Evolutionary conservation across 2,113 vertebrate genomes (phyloP), one percentile per base, ranked within the genome.

Genomic region (Rhynchopsitta pachyrhyncha): DNA sequence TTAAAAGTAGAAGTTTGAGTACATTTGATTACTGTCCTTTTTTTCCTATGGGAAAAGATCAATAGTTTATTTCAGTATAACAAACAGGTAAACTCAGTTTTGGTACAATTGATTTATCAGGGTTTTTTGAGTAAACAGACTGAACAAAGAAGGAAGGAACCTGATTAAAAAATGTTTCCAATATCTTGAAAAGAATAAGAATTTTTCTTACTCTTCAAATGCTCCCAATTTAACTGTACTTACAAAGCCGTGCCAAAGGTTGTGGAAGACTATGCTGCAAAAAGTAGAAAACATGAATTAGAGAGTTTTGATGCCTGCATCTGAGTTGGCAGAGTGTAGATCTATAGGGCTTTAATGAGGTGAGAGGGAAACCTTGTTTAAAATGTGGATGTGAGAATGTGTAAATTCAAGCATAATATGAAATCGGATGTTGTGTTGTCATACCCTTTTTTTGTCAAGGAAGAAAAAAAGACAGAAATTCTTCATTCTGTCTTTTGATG

Each of bases 341-440:
- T 39, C 91, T 98, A 25, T 98, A 96, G 90, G 94, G 97, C 87
- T 98, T 97, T 93, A 98, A 98, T 52, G 88, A 97, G 81, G 69
- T 96, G 86, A 91, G 37, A 11, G n/a, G 33, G 62, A 93, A 60
- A 44, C n/a, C 53, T 93, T 70, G 82, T 94, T 66, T 96, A 97
- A 91, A 97, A 94, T 35, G 74, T 98, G 74, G 97, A 97, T n/a
- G 94, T 76, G 74, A 95, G 94, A 62, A 97, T 98, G 64, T 97
- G 98, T 92, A 98, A 95, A 82, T 98, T 98, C 90, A 98, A 98
- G 87, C 93, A 88, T 42, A 98, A 98, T 55, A 86, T 98, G 86
- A 97, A 98, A 74, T 89, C 96, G 73, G 15, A 83, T 98, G 22
- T 95, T 98, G 95, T 92, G 82, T 22, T 96, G 92, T 78, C 94